Evolutionary conservation across 2,888 invertebrate species (phyloP).

Genomic region (Orchesella flavescens): DNA sequence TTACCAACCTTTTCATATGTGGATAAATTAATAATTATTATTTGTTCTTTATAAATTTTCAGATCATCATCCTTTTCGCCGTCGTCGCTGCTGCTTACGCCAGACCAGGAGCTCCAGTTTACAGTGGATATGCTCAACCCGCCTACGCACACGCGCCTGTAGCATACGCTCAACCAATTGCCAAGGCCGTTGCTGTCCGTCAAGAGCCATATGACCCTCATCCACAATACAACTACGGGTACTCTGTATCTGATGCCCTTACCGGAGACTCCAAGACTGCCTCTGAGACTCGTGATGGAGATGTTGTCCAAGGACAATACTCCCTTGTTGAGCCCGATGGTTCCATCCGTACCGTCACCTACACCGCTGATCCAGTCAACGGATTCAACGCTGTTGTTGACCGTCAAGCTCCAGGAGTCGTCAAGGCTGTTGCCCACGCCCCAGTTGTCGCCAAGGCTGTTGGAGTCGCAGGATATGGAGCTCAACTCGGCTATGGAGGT

Average conservation of each 20-base stretch:
- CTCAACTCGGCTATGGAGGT: too few species aligned
- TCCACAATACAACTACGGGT: constrained; percentile 49
- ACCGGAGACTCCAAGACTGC: constrained; percentile 55
- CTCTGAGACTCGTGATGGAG: not conserved
- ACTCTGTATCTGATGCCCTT: constrained; percentile 57
- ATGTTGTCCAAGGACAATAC: constrained; percentile 51
- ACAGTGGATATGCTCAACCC: constrained; percentile 23
- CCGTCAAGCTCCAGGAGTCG: not conserved
- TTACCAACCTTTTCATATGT: too few species aligned
- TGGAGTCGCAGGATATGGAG: too few species aligned
- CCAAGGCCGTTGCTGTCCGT: constrained; percentile 1
- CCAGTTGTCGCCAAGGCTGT: not conserved
- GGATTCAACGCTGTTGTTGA: constrained; percentile 34
- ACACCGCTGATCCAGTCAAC: constrained; percentile 50
- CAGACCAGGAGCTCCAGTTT: constrained; percentile 53
- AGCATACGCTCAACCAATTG: constrained; percentile 2
- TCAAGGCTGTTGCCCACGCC: not conserved
- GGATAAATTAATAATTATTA: constrained; percentile 5
- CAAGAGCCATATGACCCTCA: constrained; percentile 23
- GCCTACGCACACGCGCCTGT: not conserved
- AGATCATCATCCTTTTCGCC: constrained; percentile 36
- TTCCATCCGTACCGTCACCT: not conserved
- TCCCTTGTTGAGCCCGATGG: constrained; percentile 47
- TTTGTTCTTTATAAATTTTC: not conserved
- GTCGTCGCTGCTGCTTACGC: constrained; percentile 20